phyloP scores from a whole-genome alignment of 2,113 vertebrate species.

The Willisornis vidua region DNA sequence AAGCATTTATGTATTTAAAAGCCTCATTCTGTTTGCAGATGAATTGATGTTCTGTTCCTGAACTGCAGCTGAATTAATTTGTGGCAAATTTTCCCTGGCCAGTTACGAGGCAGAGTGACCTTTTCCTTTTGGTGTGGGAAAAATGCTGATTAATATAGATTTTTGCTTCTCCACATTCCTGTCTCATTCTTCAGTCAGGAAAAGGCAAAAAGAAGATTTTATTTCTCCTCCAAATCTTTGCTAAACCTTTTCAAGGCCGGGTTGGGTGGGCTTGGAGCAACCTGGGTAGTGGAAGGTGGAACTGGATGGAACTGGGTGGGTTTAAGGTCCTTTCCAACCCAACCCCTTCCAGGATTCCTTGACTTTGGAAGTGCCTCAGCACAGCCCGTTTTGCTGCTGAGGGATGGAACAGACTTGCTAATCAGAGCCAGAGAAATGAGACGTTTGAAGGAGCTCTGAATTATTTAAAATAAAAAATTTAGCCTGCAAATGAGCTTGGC shows the following conservation, averaged over 20 bases:
- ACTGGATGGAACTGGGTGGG: background rate
- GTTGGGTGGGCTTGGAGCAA: background rate
- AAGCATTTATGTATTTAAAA: slow-evolving; percentile 52
- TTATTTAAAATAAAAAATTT: slow-evolving; percentile 52
- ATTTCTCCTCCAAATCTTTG: background rate
- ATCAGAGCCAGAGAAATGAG: slow-evolving; percentile 4
- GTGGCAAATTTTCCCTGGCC: slow-evolving; percentile 56
- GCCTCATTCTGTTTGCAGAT: slow-evolving; percentile 39
- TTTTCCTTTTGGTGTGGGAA: slow-evolving; percentile 37
- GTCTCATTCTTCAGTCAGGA: background rate
- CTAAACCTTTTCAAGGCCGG: background rate
- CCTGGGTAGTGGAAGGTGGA: background rate
- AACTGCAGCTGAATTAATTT: slow-evolving; percentile 52
- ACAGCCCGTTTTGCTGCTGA: background rate
- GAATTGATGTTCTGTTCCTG: slow-evolving; percentile 58
- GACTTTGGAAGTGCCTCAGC: background rate
- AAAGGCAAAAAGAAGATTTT: background rate
- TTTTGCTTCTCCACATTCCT: background rate
- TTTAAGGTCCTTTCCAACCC: background rate
- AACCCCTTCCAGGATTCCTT: background rate
- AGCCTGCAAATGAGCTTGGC: slow-evolving; percentile 30
- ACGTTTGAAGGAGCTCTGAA: slow-evolving; percentile 13
- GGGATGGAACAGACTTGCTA: background rate
- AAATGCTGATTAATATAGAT: slow-evolving; percentile 33
- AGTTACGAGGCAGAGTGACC: background rate